phyloP scores from a whole-genome alignment of 53 echinoderm and acorn worm genomes.

The Patiria pectinifera region DNA sequence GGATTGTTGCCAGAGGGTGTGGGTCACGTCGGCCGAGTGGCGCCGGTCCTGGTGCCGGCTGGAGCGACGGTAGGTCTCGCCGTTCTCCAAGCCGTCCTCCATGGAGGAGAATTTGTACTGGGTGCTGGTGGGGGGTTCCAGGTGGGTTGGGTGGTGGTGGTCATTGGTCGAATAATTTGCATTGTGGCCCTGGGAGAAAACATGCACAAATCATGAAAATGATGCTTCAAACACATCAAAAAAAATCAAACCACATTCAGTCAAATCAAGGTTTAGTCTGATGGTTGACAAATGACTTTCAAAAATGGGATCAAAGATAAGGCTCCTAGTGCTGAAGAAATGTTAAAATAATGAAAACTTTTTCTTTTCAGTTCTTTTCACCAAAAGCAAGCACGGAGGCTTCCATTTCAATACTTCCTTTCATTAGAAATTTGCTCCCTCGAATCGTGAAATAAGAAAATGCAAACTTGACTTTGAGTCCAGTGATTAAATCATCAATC shows the following conservation, averaged over 20 bases:
- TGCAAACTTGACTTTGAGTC: no score
- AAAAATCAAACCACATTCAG: neutral
- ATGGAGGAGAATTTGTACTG: constrained; percentile 96
- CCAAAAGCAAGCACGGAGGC: no score
- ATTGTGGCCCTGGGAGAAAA: constrained; percentile 33
- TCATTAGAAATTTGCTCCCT: no score
- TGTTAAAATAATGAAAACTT: no score
- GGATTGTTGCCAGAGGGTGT: neutral
- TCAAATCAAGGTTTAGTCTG: neutral
- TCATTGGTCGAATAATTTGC: constrained; percentile 37
- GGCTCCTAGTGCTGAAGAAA: no score
- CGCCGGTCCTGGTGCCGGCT: constrained; percentile 17
- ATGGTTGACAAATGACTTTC: no score
- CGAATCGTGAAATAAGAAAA: no score
- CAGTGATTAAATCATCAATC: no score
- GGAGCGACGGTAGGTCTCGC: constrained; percentile 75
- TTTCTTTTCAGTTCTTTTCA: no score
- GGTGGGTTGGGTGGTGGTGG: constrained; percentile 64
- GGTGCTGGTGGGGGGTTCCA: constrained; percentile 85
- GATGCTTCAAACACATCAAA: neutral
- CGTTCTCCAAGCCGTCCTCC: constrained; percentile 97
- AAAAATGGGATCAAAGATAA: no score
- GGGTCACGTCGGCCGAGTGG: constrained; percentile 58
- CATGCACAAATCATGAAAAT: neutral
- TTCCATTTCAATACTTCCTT: no score